Conservation (phyloP, 2,797 vertebrate species). For the Notoglanidium macrostoma region DNA sequence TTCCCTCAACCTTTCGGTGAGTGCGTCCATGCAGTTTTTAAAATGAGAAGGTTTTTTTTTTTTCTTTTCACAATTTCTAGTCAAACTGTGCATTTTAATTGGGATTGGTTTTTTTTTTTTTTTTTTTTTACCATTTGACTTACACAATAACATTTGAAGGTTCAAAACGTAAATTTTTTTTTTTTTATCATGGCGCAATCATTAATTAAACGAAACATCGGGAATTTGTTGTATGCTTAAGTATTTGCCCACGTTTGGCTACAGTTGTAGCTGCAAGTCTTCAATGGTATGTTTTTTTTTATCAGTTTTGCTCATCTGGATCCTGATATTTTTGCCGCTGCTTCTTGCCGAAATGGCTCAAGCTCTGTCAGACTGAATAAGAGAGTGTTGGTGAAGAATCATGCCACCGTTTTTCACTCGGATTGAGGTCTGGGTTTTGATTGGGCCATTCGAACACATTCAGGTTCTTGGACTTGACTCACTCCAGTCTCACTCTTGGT, state of each 20-base stretch:
- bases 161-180: not conserved
- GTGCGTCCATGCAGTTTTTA: not conserved
- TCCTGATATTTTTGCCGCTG: not conserved
- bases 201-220: not conserved
- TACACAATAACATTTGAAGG: not conserved
- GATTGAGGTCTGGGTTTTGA: not conserved
- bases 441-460: not conserved
- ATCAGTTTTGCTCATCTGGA: not conserved
- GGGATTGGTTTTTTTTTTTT: too few species aligned
- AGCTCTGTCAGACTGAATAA: not conserved
- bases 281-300: not conserved
- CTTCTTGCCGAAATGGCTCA: not conserved
- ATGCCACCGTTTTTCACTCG: not conserved
- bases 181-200: not conserved
- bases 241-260: not conserved
- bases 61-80: not conserved
- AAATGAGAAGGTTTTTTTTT: not conserved
- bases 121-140: not conserved
- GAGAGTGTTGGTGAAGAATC: too few species aligned
- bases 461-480: not conserved
- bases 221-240: not conserved
- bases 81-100: not conserved
- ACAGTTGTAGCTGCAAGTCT: not conserved
- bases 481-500: not conserved
- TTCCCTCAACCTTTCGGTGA: not conserved